A percentile compares a stretch with the other conserved stretches of the same genome.
Evolutionary conservation across 1,140 invertebrate species (phyloP).

Genomic region (Zaprionus nigranus): DNA sequence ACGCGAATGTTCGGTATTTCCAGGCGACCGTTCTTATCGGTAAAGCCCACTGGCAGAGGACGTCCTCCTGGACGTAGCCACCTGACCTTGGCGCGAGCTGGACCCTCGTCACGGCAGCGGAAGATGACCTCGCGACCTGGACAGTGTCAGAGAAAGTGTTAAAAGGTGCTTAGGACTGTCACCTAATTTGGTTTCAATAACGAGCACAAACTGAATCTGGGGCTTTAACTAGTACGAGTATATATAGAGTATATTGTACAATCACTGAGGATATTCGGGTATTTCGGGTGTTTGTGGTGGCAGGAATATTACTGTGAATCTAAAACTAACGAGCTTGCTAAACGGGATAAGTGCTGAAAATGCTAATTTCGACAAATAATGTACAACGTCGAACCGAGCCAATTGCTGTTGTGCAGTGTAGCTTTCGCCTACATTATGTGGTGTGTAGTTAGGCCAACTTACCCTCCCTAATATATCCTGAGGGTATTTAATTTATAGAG

Average conservation of each 20-base stretch:
- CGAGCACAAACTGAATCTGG: neutral
- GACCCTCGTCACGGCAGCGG: slow-evolving; percentile 95
- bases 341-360: slow-evolving; percentile 32
- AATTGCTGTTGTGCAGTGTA: slow-evolving; percentile 50
- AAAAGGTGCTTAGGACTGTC: neutral
- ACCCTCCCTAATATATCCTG: slow-evolving; percentile 85
- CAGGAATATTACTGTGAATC: slow-evolving; percentile 7
- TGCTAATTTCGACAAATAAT: slow-evolving; percentile 60
- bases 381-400: slow-evolving; percentile 52
- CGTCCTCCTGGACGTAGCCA: slow-evolving; percentile 90
- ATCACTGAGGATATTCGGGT: neutral
- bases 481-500: slow-evolving; percentile 58
- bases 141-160: slow-evolving; percentile 24
- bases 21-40: slow-evolving; percentile 90
- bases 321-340: slow-evolving; percentile 31
- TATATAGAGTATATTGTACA: neutral
- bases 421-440: slow-evolving; percentile 42
- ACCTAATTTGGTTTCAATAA: neutral
- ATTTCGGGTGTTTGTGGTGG: slow-evolving; percentile 1
- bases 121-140: slow-evolving; percentile 95
- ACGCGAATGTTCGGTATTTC: slow-evolving; percentile 94
- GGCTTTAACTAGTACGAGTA: neutral
- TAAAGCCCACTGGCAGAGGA: slow-evolving; percentile 89
- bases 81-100: slow-evolving; percentile 89
- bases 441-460: slow-evolving; percentile 78